Percentiles rank a stretch among this genome's conserved stretches.
These are phyloP conservation scores for Morpho helenor DNA, from an alignment of 2,888 invertebrate genomes.

Conservation along the genomic window DNA sequence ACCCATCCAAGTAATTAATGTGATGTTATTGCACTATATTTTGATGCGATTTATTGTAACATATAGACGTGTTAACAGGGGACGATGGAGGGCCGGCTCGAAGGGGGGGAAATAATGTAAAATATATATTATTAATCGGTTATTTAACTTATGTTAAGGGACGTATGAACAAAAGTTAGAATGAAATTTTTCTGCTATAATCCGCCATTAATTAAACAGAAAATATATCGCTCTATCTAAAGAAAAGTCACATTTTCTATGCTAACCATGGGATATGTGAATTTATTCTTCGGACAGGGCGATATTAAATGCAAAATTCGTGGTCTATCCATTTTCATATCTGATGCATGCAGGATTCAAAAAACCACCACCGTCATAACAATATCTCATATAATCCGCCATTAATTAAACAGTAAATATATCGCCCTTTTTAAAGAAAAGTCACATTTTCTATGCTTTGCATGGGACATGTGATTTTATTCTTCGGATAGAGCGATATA, in stretches of 20 bases:
- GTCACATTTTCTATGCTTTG: no score
- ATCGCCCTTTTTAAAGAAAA: no score
- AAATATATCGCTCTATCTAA: no score
- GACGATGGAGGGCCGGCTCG: constrained; percentile 8
- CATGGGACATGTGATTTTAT: no score
- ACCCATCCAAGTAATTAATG: constrained; percentile 31
- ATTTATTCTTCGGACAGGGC: no score
- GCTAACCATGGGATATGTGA: no score
- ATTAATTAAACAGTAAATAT: background rate
- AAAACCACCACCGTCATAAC: no score
- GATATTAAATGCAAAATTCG: no score
- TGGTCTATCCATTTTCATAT: no score
- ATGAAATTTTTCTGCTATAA: background rate
- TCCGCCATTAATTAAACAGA: background rate
- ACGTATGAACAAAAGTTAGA: background rate
- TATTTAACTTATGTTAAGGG: constrained; percentile 8
- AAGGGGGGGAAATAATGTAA: constrained; percentile 6
- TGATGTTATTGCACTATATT: constrained; percentile 7
- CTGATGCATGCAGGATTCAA: no score
- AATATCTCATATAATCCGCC: background rate
- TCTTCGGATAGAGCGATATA: no score
- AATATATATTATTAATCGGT: constrained; percentile 12
- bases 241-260: no score
- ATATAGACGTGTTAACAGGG: constrained; percentile 12
- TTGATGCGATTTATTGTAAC: constrained; percentile 12